These are phyloP conservation scores for Gasteruption jaculator DNA, from an alignment of 2,888 invertebrate genomes.

Conservation along the genomic window DNA sequence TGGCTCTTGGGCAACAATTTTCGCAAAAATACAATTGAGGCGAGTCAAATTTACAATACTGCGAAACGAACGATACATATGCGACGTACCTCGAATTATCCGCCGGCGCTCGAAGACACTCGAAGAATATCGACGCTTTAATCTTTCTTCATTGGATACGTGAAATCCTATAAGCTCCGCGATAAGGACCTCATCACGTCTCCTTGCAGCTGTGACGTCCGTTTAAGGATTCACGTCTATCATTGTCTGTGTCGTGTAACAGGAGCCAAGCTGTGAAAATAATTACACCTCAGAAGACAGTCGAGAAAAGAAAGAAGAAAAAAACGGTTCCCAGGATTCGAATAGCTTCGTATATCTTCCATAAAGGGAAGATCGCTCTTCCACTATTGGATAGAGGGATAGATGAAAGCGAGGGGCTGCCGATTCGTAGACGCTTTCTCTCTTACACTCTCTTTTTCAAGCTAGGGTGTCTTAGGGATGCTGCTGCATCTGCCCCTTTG, in stretches of 20 bases:
- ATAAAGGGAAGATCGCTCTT: slow-evolving; percentile 47
- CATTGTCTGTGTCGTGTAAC: too few relatives aligned
- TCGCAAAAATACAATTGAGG: slow-evolving; percentile 6
- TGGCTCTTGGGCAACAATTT: background rate
- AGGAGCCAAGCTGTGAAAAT: slow-evolving; percentile 45
- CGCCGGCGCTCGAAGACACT: too few relatives aligned
- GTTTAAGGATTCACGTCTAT: background rate
- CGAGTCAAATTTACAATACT: slow-evolving; percentile 1
- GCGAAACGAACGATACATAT: too few relatives aligned
- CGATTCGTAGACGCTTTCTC: too few relatives aligned
- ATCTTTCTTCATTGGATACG: too few relatives aligned
- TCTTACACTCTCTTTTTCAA: too few relatives aligned
- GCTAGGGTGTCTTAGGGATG: slow-evolving; percentile 31
- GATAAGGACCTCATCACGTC: slow-evolving; percentile 6
- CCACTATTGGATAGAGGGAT: slow-evolving; percentile 32
- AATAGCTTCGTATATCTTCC: slow-evolving; percentile 45
- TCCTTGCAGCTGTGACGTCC: slow-evolving; percentile 3
- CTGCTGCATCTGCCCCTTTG: slow-evolving; percentile 44
- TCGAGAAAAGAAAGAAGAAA: slow-evolving; percentile 22
- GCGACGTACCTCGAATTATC: too few relatives aligned
- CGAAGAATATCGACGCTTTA: too few relatives aligned
- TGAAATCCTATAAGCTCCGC: too few relatives aligned
- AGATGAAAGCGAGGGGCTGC: slow-evolving; percentile 32
- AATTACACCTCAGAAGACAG: slow-evolving; percentile 44
- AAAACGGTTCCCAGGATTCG: slow-evolving; percentile 49